These are phyloP conservation scores for Lucifuga dentata DNA, from an alignment of 2,113 vertebrate species.

Conservation along the genomic window DNA sequence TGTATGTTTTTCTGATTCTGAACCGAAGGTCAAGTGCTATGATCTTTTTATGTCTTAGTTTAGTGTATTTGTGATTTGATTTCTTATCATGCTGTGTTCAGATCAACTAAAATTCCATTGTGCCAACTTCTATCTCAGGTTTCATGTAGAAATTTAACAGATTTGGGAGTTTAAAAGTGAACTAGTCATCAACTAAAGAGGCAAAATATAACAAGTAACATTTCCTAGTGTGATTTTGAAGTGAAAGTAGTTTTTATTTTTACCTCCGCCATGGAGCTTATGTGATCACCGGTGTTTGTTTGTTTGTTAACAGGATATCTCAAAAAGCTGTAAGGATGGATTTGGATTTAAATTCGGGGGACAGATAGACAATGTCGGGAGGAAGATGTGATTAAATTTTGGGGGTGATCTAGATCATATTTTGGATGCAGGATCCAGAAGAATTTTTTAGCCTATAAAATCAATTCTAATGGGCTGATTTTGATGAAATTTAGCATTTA, in stretches of 20 bases:
- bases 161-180: not conserved
- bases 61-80: constrained; percentile 1
- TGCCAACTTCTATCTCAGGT: not conserved
- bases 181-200: not conserved
- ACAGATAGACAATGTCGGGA: no score
- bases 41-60: constrained; percentile 1
- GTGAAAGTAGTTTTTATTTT: constrained; percentile 1
- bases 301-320: no score
- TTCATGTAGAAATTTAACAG: not conserved
- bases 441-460: no score
- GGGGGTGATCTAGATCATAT: no score
- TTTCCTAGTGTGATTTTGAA: not conserved
- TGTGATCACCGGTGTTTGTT: no score
- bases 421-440: no score
- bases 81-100: not conserved
- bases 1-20: constrained; percentile 6
- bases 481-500: no score
- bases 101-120: not conserved
- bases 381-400: no score
- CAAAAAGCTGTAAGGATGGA: no score
- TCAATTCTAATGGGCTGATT: no score
- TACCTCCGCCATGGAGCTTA: no score
- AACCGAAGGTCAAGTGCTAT: constrained; percentile 6
- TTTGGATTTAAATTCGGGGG: no score
- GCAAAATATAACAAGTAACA: not conserved